phyloP scores from a whole-genome alignment of 2,797 vertebrate genomes.

The Enteromius trimaculatus region DNA sequence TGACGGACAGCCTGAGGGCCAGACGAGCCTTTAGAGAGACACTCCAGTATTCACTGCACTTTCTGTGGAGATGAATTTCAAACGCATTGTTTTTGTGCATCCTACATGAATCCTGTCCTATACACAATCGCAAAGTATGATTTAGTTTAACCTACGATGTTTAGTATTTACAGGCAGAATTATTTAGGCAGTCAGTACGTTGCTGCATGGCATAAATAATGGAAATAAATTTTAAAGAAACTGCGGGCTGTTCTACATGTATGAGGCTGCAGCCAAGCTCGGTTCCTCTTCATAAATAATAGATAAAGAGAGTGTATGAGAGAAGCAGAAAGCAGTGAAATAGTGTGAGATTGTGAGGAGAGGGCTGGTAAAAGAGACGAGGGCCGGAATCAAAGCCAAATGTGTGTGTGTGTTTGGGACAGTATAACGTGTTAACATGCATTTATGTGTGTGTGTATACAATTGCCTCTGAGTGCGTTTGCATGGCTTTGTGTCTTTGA shows the following conservation, averaged over 20 bases:
- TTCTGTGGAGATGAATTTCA: not conserved
- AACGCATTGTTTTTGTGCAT: not conserved
- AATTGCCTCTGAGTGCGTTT: conserved; percentile 55
- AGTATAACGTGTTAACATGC: conserved; percentile 26
- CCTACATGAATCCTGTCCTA: not conserved
- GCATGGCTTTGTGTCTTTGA: conserved; percentile 57
- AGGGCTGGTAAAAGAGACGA: conserved; percentile 64
- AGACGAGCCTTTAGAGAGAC: conserved; percentile 71
- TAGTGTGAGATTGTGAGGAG: conserved; percentile 42
- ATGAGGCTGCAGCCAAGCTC: conserved; percentile 70
- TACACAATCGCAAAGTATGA: not conserved
- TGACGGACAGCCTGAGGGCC: conserved; percentile 75
- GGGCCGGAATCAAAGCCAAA: conserved; percentile 76
- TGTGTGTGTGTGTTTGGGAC: conserved; percentile 66
- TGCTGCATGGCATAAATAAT: conserved; percentile 24
- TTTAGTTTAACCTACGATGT: not conserved
- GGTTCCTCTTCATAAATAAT: conserved; percentile 77
- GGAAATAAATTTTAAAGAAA: conserved; percentile 11
- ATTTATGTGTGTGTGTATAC: not conserved
- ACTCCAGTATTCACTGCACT: conserved; percentile 1
- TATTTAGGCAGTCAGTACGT: not conserved
- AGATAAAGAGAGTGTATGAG: conserved; percentile 70
- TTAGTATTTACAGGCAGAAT: conserved; percentile 16
- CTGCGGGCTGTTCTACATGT: conserved; percentile 61
- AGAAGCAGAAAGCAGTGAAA: conserved; percentile 72